Conservation (phyloP, 2,113 vertebrate species). For the Capricornis sumatraensis region DNA sequence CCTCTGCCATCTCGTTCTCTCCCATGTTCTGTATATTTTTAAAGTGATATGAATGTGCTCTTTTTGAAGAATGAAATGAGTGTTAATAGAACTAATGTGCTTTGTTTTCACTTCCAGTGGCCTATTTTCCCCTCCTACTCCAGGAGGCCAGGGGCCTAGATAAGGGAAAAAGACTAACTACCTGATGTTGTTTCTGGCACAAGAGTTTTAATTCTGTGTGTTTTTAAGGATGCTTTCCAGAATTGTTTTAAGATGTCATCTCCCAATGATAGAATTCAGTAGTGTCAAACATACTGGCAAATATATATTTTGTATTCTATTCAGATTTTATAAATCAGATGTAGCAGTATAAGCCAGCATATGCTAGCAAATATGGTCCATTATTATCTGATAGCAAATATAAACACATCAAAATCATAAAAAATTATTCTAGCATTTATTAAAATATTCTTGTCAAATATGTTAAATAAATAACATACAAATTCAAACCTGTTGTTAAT, state of each 20-base stretch:
- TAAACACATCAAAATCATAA: not conserved
- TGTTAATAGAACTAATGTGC: not conserved
- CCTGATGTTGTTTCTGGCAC: not conserved
- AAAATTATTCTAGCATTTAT: not conserved
- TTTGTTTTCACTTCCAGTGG: not conserved
- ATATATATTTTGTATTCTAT: not conserved
- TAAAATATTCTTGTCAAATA: not conserved
- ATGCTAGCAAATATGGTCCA: not conserved
- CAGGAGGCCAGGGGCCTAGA: not conserved
- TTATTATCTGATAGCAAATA: constrained; percentile 8
- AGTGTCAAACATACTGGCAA: not conserved
- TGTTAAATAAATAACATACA: not conserved
- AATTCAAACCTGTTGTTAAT: not conserved
- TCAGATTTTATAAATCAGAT: not conserved
- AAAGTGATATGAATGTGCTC: not conserved
- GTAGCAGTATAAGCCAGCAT: not conserved
- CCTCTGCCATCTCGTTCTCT: not conserved
- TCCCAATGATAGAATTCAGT: not conserved
- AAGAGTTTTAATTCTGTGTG: not conserved
- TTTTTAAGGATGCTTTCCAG: not conserved
- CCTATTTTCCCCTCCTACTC: not conserved
- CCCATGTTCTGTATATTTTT: not conserved
- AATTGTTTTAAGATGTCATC: not conserved
- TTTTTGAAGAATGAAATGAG: not conserved
- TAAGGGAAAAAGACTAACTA: not conserved